Evolutionary conservation across 2,797 vertebrate genomes (phyloP).

Genomic region (Pangasius macronema): DNA sequence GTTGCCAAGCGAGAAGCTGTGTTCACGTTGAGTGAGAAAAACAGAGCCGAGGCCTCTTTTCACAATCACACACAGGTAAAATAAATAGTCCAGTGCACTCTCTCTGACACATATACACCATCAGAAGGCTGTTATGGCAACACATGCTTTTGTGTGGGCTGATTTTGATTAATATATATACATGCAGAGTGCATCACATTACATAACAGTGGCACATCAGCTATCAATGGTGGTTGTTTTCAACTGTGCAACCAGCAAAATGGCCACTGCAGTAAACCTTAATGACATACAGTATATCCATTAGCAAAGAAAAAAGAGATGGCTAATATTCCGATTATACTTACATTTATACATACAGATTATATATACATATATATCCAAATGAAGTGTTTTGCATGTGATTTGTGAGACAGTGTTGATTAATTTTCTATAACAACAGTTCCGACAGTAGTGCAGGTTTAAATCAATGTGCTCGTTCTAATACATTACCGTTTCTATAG

Average conservation of each 20-base stretch:
- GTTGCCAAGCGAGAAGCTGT: slow-evolving; percentile 68
- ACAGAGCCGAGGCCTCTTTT: slow-evolving; percentile 63
- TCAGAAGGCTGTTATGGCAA: not conserved
- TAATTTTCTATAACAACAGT: not conserved
- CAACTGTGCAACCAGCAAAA: slow-evolving; percentile 56
- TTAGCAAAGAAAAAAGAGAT: not conserved
- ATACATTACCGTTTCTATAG: not conserved
- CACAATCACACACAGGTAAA: slow-evolving; percentile 77
- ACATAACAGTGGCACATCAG: slow-evolving; percentile 37
- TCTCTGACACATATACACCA: slow-evolving; percentile 9
- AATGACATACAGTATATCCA: not conserved
- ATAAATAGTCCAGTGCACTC: not conserved
- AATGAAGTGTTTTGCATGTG: not conserved
- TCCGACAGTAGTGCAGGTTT: not conserved
- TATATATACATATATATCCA: too few species aligned
- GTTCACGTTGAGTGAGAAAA: slow-evolving; percentile 62
- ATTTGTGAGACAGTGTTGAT: not conserved
- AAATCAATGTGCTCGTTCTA: not conserved
- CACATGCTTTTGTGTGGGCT: not conserved
- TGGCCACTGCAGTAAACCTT: not conserved
- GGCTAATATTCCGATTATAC: not conserved
- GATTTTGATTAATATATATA: not conserved
- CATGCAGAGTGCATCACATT: not conserved
- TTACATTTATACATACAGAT: not conserved
- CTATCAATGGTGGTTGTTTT: slow-evolving; percentile 64